These are phyloP conservation scores for Norana najaformis DNA, from an alignment of 2,888 invertebrate genomes.

Conservation along the genomic window DNA sequence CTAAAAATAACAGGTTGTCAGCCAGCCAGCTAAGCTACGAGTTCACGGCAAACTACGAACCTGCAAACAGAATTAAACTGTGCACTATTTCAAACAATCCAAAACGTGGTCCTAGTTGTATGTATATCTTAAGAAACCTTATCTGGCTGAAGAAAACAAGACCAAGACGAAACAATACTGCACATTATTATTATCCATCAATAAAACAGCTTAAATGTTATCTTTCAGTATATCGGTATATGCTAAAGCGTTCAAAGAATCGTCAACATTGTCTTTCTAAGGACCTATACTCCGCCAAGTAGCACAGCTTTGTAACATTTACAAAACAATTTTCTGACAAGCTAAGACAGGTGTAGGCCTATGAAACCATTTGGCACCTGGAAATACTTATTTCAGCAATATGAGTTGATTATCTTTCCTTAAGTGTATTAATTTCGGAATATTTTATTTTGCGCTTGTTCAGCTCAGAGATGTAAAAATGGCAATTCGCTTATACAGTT, in stretches of 20 bases:
- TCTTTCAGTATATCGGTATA: not conserved
- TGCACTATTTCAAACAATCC: not conserved
- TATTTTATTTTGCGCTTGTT: not conserved
- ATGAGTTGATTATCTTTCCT: not conserved
- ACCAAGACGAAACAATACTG: not conserved
- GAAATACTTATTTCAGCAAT: not conserved
- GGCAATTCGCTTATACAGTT: no score
- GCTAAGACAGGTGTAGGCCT: not conserved
- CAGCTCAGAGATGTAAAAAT: not conserved
- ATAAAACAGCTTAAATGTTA: not conserved
- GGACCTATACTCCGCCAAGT: not conserved
- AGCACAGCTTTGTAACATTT: not conserved
- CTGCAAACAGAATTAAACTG: no score
- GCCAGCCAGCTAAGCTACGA: not conserved
- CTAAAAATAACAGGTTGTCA: not conserved
- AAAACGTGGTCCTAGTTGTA: not conserved
- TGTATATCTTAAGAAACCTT: not conserved
- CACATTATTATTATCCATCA: slow-evolving; percentile 1
- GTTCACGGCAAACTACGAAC: no score
- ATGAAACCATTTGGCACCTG: not conserved
- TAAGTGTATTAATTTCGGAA: not conserved
- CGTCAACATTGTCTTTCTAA: not conserved
- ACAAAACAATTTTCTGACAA: not conserved
- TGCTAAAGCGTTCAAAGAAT: not conserved
- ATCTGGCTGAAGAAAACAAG: not conserved